Conservation (phyloP, 2,888 invertebrate species). For the Spisula solida region DNA sequence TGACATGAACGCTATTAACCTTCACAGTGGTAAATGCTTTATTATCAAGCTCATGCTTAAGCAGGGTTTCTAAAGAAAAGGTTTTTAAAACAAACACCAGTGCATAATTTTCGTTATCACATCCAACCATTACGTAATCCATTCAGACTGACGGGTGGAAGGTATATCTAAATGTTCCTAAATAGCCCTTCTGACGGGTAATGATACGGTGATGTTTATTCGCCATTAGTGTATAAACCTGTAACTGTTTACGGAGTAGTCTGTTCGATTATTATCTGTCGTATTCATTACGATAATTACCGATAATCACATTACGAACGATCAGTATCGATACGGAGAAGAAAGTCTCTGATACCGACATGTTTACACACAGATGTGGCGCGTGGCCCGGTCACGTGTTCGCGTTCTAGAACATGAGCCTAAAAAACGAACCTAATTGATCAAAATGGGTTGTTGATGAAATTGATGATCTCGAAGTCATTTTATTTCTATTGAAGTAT, state of each 20-base stretch:
- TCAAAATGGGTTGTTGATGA: constrained; percentile 37
- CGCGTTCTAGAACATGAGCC: constrained; percentile 41
- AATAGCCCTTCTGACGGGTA: neutral
- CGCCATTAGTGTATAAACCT: constrained; percentile 33
- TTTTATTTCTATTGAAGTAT: constrained; percentile 19
- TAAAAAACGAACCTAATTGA: constrained; percentile 35
- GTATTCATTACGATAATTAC: constrained; percentile 62
- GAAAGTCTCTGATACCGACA: constrained; percentile 54
- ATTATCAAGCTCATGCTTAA: neutral
- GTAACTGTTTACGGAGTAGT: constrained; percentile 42
- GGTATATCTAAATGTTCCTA: neutral
- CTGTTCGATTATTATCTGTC: constrained; percentile 57
- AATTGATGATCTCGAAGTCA: constrained; percentile 36
- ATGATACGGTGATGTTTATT: neutral
- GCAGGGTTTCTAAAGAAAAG: neutral
- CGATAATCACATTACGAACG: constrained; percentile 50
- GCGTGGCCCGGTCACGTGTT: constrained; percentile 71
- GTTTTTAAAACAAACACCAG: neutral
- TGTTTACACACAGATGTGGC: constrained; percentile 69
- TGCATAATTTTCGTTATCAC: neutral
- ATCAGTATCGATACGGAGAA: constrained; percentile 53
- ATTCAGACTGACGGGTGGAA: neutral
- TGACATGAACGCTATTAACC: too few species aligned
- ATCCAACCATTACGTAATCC: constrained; percentile 3
- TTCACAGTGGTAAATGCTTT: neutral